Evolutionary conservation across 1,140 invertebrate species (phyloP).

Genomic region (Ceratina australensis): DNA sequence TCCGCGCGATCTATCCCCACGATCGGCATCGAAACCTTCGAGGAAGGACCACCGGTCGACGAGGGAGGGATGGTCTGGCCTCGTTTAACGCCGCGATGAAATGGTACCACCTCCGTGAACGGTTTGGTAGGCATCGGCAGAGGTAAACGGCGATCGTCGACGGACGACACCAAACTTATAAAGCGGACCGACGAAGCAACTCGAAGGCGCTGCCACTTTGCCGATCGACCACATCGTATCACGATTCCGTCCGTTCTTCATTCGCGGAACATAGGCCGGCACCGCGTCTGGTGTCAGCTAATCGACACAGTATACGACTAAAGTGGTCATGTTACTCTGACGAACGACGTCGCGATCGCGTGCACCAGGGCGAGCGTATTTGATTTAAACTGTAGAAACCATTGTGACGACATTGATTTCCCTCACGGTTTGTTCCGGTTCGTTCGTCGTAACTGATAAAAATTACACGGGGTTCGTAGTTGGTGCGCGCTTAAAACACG

Average conservation of each 20-base stretch:
- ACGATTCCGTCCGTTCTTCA: conserved; percentile 28
- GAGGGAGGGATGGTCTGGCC: conserved; percentile 64
- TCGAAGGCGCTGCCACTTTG: conserved; percentile 72
- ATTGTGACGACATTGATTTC: too few species aligned
- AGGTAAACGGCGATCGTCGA: background rate
- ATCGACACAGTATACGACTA: background rate
- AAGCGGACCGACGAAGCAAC: conserved; percentile 69
- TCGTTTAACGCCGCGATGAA: conserved; percentile 61
- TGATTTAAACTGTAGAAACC: too few species aligned
- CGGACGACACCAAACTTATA: conserved; percentile 73
- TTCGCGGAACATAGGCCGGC: conserved; percentile 27
- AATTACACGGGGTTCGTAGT: background rate
- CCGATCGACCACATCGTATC: conserved; percentile 62
- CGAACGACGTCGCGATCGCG: background rate
- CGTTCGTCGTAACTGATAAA: background rate
- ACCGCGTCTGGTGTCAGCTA: conserved; percentile 44
- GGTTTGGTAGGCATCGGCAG: conserved; percentile 18
- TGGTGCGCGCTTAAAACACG: background rate
- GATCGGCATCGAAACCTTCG: conserved; percentile 36
- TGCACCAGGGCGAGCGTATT: background rate
- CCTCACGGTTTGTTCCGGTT: too few species aligned
- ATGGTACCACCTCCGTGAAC: conserved; percentile 48
- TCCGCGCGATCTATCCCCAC: conserved; percentile 68
- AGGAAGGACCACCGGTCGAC: background rate
- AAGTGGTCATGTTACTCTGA: conserved; percentile 44